A percentile compares a stretch with the other conserved stretches of the same genome.
phyloP scores from a whole-genome alignment of 1,140 invertebrate species.

The Condylostylus longicornis region DNA sequence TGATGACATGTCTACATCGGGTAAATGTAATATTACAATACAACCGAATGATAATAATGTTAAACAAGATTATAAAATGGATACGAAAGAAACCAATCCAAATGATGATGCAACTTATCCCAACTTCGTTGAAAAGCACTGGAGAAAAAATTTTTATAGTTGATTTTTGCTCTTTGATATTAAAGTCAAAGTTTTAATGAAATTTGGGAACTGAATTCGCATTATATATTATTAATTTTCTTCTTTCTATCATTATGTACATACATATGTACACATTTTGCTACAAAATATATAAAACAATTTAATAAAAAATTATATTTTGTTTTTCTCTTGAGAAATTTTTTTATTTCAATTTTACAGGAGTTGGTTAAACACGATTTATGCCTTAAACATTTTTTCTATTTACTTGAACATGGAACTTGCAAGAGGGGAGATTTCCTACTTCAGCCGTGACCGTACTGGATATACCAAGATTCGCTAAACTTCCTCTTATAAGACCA shows the following conservation, averaged over 20 bases:
- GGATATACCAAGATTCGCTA: slow-evolving; percentile 86
- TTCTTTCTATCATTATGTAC: slow-evolving; percentile 13
- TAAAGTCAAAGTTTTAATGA: neutral
- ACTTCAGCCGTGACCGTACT: slow-evolving; percentile 92
- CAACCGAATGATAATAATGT: neutral
- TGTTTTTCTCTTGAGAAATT: slow-evolving; percentile 1
- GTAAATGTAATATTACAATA: slow-evolving; percentile 9
- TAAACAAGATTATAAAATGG: neutral
- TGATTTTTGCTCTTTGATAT: slow-evolving; percentile 14
- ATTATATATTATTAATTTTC: slow-evolving; percentile 29
- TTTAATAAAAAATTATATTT: neutral
- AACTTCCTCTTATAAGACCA: slow-evolving; percentile 83
- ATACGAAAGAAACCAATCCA: slow-evolving; percentile 5
- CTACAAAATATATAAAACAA: slow-evolving; percentile 2
- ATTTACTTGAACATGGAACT: slow-evolving; percentile 83
- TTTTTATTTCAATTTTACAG: too few relatives aligned
- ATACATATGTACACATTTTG: too few relatives aligned
- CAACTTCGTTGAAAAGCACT: slow-evolving; percentile 21
- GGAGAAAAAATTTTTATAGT: slow-evolving; percentile 22
- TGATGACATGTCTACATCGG: slow-evolving; percentile 12
- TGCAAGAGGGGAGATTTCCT: slow-evolving; percentile 80
- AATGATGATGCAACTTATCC: slow-evolving; percentile 7
- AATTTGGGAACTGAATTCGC: slow-evolving; percentile 33
- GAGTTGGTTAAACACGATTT: too few relatives aligned
- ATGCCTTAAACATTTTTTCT: slow-evolving; percentile 39